phyloP scores from a whole-genome alignment of 2,797 vertebrate species.

The Esox lucius region DNA sequence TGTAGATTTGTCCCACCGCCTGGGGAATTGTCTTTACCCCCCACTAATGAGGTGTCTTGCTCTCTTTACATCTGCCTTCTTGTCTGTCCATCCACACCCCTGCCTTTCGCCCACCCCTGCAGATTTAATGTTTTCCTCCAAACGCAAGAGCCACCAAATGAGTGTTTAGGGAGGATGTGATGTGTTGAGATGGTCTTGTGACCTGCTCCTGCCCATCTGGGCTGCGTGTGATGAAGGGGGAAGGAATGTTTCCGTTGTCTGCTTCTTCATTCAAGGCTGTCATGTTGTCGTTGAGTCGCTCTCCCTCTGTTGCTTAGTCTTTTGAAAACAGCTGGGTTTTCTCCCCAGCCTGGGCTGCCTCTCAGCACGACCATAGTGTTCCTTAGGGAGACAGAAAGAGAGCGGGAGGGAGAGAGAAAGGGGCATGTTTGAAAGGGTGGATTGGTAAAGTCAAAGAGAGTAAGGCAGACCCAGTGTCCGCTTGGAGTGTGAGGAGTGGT shows the following conservation, averaged over 20 bases:
- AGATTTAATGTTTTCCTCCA: neutral
- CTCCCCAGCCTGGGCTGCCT: slow-evolving; percentile 67
- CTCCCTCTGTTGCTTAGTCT: slow-evolving; percentile 68
- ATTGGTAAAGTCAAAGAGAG: slow-evolving; percentile 52
- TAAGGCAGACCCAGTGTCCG: slow-evolving; percentile 58
- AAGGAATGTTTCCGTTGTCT: neutral
- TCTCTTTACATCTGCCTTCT: neutral
- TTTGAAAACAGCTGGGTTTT: slow-evolving; percentile 77
- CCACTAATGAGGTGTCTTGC: slow-evolving; percentile 56
- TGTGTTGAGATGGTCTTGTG: neutral
- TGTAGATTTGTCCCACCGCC: slow-evolving; percentile 54
- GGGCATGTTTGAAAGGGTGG: slow-evolving; percentile 57
- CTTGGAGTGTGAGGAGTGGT: slow-evolving; percentile 43
- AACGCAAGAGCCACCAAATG: neutral
- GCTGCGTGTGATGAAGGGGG: slow-evolving; percentile 7
- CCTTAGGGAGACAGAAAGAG: slow-evolving; percentile 34
- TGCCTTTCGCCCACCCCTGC: neutral
- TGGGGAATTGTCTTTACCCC: slow-evolving; percentile 53
- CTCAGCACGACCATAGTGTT: slow-evolving; percentile 78
- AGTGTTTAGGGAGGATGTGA: neutral
- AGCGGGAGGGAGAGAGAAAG: slow-evolving; percentile 37
- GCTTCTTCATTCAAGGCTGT: slow-evolving; percentile 35
- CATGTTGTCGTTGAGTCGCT: slow-evolving; percentile 64
- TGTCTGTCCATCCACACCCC: slow-evolving; percentile 15
- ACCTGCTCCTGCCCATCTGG: neutral